Percentiles rank a stretch among this genome's conserved stretches.
These are phyloP conservation scores for Anomalospiza imberbis DNA, from an alignment of 2,797 vertebrate species.

Conservation along the genomic window DNA sequence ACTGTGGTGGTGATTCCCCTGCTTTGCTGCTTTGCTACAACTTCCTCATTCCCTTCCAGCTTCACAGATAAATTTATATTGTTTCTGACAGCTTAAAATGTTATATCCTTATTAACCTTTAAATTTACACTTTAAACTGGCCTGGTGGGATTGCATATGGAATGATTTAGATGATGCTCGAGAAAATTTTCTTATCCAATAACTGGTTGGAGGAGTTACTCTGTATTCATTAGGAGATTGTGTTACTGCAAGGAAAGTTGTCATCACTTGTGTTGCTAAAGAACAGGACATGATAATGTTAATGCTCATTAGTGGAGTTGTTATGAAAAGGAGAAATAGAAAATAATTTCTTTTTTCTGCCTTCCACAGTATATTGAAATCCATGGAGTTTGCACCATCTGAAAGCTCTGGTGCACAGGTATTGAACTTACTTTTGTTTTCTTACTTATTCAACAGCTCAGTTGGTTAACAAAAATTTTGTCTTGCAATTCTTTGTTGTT, in stretches of 20 bases:
- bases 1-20: neutral
- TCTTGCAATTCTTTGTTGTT: neutral
- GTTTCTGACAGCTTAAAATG: slow-evolving; percentile 75
- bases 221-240: slow-evolving; percentile 68
- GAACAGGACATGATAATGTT: slow-evolving; percentile 21
- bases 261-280: slow-evolving; percentile 55
- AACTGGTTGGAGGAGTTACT: slow-evolving; percentile 64
- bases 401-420: slow-evolving; percentile 89
- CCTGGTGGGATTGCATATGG: slow-evolving; percentile 74
- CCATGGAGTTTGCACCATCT: slow-evolving; percentile 93
- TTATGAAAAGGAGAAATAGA: neutral
- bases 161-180: slow-evolving; percentile 74
- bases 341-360: slow-evolving; percentile 50
- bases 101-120: slow-evolving; percentile 81
- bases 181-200: slow-evolving; percentile 70
- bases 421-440: slow-evolving; percentile 34
- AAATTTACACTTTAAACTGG: slow-evolving; percentile 74
- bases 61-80: slow-evolving; percentile 69
- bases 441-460: neutral
- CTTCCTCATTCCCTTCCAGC: slow-evolving; percentile 61
- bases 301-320: slow-evolving; percentile 26
- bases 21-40: slow-evolving; percentile 37
- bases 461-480: neutral
- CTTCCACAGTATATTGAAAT: slow-evolving; percentile 90
- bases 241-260: slow-evolving; percentile 63